phyloP scores from a whole-genome alignment of 2,888 invertebrate species.

The Leucophenga montana region DNA sequence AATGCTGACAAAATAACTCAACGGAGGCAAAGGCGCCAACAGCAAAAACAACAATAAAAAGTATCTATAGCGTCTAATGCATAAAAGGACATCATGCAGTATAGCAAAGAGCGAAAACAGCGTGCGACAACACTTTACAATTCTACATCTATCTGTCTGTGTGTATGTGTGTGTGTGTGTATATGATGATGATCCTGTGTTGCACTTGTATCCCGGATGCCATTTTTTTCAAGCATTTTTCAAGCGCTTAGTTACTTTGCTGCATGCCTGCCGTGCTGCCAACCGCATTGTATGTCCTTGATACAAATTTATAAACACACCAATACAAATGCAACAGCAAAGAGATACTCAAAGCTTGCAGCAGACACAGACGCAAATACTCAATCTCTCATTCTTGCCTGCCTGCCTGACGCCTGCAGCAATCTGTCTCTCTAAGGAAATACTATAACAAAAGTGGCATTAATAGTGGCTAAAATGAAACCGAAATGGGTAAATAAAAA shows the following conservation, averaged over 20 bases:
- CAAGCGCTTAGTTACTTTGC: slow-evolving; percentile 17
- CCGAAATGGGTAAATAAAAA: slow-evolving; percentile 5
- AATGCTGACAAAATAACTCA: slow-evolving; percentile 40
- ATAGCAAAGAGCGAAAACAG: slow-evolving; percentile 20
- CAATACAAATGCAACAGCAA: slow-evolving; percentile 13
- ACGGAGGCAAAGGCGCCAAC: slow-evolving; percentile 32
- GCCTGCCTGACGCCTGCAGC: too few relatives aligned
- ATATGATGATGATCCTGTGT: too few relatives aligned
- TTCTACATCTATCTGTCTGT: neutral
- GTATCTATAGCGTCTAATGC: slow-evolving; percentile 25
- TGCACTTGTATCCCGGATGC: slow-evolving; percentile 49
- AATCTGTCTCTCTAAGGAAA: neutral
- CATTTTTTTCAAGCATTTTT: slow-evolving; percentile 41
- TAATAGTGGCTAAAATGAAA: slow-evolving; percentile 18
- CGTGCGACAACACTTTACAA: neutral
- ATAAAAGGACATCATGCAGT: slow-evolving; percentile 16
- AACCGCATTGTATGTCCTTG: slow-evolving; percentile 47
- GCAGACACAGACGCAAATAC: neutral
- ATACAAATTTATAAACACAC: slow-evolving; percentile 10
- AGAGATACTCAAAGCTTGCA: slow-evolving; percentile 10
- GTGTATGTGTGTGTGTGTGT: neutral
- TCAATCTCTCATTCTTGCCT: too few relatives aligned
- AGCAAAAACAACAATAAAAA: slow-evolving; percentile 21
- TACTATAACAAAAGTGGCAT: slow-evolving; percentile 12
- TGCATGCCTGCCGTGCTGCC: neutral